Evolutionary conservation across 2,113 vertebrate species (phyloP).

Genomic region (Urocynchramus pylzowi): DNA sequence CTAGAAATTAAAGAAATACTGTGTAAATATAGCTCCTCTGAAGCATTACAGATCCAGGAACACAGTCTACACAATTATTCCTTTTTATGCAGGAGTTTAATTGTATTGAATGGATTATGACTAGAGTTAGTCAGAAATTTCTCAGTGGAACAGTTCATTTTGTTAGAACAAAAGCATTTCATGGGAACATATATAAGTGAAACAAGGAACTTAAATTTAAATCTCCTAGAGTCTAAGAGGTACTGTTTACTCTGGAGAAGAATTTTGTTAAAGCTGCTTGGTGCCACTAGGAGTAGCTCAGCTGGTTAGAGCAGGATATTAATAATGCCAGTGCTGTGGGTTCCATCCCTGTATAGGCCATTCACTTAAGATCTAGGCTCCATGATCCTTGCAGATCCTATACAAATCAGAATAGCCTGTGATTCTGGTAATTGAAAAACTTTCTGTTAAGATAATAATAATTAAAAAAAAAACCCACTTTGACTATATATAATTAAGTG

Average conservation of each 20-base stretch:
- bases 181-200: not conserved
- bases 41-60: not conserved
- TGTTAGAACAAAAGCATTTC: not conserved
- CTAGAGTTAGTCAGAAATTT: not conserved
- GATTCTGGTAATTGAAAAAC: not conserved
- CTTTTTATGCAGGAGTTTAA: not conserved
- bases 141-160: not conserved
- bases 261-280: not conserved
- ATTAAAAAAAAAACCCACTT: not conserved
- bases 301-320: not conserved
- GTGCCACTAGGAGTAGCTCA: not conserved
- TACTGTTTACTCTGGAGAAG: not conserved
- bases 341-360: not conserved
- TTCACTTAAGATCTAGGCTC: not conserved
- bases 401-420: not conserved
- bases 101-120: not conserved
- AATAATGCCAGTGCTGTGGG: not conserved
- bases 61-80: not conserved
- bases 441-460: not conserved
- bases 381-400: not conserved
- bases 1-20: not conserved
- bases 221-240: not conserved
- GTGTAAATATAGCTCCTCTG: not conserved
- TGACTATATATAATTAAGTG: not conserved
- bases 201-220: not conserved